Evolutionary conservation across 1,140 invertebrate species (phyloP).

Genomic region (Hermetia illucens): DNA sequence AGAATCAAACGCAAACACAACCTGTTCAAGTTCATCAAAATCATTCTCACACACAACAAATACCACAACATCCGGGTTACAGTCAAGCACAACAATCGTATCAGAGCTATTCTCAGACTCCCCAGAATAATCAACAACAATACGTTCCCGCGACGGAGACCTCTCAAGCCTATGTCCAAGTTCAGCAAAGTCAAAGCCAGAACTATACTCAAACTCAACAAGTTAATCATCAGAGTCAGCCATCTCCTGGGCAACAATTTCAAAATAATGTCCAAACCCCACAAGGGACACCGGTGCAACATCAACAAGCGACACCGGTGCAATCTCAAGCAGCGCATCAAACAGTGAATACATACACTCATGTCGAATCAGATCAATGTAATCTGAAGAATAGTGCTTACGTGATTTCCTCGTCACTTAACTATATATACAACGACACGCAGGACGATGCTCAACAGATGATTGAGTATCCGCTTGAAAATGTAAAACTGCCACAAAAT

Average conservation of each 20-base stretch:
- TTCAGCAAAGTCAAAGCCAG: constrained; percentile 2
- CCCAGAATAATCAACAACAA: not conserved
- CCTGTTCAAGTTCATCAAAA: constrained; percentile 3
- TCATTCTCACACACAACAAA: no score
- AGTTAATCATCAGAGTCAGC: constrained; percentile 1
- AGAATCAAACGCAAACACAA: constrained; percentile 2
- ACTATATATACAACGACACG: constrained; percentile 10
- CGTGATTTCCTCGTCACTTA: constrained; percentile 8
- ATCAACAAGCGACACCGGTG: constrained; percentile 1
- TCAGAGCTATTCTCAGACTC: not conserved
- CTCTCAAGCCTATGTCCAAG: no score
- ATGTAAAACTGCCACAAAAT: constrained; percentile 16
- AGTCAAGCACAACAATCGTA: constrained; percentile 3
- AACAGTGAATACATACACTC: not conserved
- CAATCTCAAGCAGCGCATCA: not conserved
- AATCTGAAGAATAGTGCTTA: constrained; percentile 4
- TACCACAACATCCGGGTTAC: constrained; percentile 4
- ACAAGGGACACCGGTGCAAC: constrained; percentile 1
- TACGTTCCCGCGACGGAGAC: not conserved
- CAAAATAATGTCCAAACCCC: constrained; percentile 4
- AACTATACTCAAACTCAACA: constrained; percentile 3
- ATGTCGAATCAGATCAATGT: constrained; percentile 1
- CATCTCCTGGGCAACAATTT: not conserved
- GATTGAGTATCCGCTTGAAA: not conserved
- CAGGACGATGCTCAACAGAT: not conserved